phyloP scores from a whole-genome alignment of 2,797 vertebrate species.

The Poeciliopsis gracilis region DNA sequence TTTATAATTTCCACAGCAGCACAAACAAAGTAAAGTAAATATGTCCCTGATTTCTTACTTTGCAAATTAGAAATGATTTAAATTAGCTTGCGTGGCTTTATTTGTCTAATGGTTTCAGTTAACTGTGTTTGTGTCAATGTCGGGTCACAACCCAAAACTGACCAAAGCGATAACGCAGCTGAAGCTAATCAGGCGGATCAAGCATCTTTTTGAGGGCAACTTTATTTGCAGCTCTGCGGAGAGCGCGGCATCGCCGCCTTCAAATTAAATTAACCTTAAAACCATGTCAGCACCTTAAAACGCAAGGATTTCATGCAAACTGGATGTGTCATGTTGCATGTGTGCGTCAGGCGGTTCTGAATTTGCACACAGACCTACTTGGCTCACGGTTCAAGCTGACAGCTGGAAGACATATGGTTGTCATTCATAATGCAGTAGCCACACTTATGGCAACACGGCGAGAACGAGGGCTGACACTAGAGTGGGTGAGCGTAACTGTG shows the following conservation, averaged over 20 bases:
- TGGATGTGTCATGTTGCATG: background rate
- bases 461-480: conserved; percentile 25
- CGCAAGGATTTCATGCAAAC: background rate
- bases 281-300: background rate
- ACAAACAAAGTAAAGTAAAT: conserved; percentile 3
- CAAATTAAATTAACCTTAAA: no score
- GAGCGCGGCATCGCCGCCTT: background rate
- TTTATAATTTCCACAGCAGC: background rate
- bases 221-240: background rate
- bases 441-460: conserved; percentile 19
- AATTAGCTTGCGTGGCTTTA: background rate
- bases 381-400: conserved; percentile 29
- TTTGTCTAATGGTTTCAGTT: background rate
- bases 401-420: conserved; percentile 64
- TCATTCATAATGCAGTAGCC: conserved; percentile 69
- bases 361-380: background rate
- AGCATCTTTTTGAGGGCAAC: background rate
- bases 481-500: background rate
- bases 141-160: background rate
- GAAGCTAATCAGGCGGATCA: background rate
- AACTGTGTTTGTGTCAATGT: background rate
- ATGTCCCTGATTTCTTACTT: background rate
- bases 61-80: background rate
- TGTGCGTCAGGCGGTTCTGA: background rate
- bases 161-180: background rate